These are phyloP conservation scores for Dryoscopus gambensis DNA, from an alignment of 2,113 vertebrate genomes.

Conservation along the genomic window DNA sequence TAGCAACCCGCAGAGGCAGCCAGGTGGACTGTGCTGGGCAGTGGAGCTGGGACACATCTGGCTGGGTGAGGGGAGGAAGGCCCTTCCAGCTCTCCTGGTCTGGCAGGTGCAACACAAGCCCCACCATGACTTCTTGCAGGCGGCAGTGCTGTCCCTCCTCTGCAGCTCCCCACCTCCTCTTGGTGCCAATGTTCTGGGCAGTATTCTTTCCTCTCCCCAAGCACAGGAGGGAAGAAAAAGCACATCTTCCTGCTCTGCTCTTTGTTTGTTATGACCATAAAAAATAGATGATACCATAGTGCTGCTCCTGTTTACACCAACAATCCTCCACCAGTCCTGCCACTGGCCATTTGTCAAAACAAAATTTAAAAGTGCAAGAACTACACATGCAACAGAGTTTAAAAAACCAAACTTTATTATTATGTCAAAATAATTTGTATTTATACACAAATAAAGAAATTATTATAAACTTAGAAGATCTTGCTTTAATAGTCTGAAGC, in stretches of 20 bases:
- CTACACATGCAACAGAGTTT: background rate
- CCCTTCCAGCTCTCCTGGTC: rapidly evolving
- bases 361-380: background rate
- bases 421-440: slow-evolving; percentile 13
- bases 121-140: rapidly evolving
- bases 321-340: background rate
- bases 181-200: background rate
- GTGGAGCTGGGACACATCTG: background rate
- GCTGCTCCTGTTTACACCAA: background rate
- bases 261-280: background rate
- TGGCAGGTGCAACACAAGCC: background rate
- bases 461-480: background rate
- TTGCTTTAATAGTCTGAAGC: background rate
- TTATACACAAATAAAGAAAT: background rate
- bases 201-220: background rate
- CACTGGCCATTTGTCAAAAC: background rate
- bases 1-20: rapidly evolving
- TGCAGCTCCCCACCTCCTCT: background rate
- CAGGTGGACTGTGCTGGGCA: rapidly evolving
- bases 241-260: background rate
- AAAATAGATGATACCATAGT: background rate
- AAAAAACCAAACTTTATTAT: background rate
- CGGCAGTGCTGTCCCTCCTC: background rate
- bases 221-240: background rate
- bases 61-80: background rate